Evolutionary conservation across 2,888 invertebrate genomes (phyloP).

Genomic region (Drosophila infuscata): DNA sequence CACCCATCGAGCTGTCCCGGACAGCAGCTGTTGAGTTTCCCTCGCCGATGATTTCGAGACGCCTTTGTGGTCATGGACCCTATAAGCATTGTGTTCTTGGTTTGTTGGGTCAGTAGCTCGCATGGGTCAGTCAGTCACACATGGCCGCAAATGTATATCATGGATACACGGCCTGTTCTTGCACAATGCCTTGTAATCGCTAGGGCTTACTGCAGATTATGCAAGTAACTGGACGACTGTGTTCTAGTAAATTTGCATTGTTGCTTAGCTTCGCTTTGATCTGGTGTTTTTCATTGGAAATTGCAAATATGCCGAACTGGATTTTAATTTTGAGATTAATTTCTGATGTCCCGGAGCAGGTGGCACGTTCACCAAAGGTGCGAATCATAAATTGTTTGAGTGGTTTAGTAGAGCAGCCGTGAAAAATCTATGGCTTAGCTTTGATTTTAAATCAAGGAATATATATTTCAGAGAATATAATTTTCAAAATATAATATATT

Average conservation of each 20-base stretch:
- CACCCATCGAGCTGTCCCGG: conserved; percentile 11
- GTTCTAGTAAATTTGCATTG: conserved; percentile 25
- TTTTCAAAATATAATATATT: neutral
- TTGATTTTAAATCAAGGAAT: neutral
- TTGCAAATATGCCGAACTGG: conserved; percentile 18
- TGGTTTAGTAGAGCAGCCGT: conserved; percentile 72
- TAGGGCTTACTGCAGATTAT: conserved; percentile 83
- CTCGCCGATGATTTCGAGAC: conserved; percentile 60
- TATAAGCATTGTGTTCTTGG: conserved; percentile 33
- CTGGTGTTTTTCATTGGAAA: conserved; percentile 55
- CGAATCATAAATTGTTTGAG: conserved; percentile 73
- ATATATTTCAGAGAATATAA: neutral
- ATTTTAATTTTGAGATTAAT: conserved; percentile 77
- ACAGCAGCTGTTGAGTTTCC: conserved; percentile 76
- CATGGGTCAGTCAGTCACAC: conserved; percentile 41
- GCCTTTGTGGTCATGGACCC: conserved; percentile 42
- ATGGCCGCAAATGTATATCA: conserved; percentile 48
- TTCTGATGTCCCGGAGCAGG: conserved; percentile 21
- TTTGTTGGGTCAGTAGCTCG: conserved; percentile 21
- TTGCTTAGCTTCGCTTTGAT: conserved; percentile 50
- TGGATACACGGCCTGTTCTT: conserved; percentile 54
- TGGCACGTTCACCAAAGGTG: conserved; percentile 26
- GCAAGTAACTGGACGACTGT: conserved; percentile 72
- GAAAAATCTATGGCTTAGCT: conserved; percentile 3
- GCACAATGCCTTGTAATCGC: conserved; percentile 78